Evolutionary conservation across 1,140 invertebrate species (phyloP), one percentile per base, ranked within the genome.

Genomic region (Leptopilina boulardi): DNA sequence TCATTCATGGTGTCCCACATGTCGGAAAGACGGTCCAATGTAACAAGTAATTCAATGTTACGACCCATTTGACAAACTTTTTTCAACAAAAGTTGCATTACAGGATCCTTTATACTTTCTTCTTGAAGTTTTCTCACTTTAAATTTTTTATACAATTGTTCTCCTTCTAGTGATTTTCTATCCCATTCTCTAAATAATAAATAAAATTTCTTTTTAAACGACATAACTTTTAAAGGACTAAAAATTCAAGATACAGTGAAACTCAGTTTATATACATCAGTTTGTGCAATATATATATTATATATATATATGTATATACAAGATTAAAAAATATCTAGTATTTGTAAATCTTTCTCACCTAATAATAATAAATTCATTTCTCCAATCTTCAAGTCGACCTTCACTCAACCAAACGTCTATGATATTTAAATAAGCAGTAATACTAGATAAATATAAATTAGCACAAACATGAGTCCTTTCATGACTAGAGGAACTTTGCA

Each of bases 331-430:
- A 23, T 74, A 23, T 41, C n/a, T 30, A 38, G 47, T 26, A 66
- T 72, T 54, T 71, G 41, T 70, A 66, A 73, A 66, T 44, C 19
- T 34, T 42, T 59, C n/a, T 77, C 38, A 92, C 91, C 88, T 91
- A 44, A 80, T 76, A 77, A 93, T 91, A 41, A 93, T 84, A 87
- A 93, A 93, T 85, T 93, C 93, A 15, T 89, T 82, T 70, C 89
- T 89, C 83, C 88, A 91, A 82, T 93, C 92, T 78, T 91, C 88
- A 6, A 93, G 84, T 74, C 90, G 87, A 75, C 92, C 92, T 76
- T 92, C 91, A 18, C 87, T 91, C 70, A 93, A 85, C 92, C 92
- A 93, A 2, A 84, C 86, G 70, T 93, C 91, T 23, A 92, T 91
- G 54, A 93, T 90, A 72, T 91, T 90, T 19, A 93, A 84, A 84